phyloP scores from a whole-genome alignment of 2,888 invertebrate genomes.

The Macrophya annulata region DNA sequence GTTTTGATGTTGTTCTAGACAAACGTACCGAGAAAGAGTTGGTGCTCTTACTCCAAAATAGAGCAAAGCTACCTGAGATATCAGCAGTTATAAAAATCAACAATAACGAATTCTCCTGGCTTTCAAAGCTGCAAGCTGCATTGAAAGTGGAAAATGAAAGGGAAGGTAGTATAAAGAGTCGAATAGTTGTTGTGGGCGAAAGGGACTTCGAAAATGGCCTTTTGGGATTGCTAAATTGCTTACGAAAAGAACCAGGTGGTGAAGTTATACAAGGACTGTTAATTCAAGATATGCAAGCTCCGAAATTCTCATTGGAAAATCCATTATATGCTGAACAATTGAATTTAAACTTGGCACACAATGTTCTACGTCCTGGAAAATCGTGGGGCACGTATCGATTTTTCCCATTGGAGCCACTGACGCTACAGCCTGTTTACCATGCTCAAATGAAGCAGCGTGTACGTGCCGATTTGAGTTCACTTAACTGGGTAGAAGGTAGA shows the following conservation, averaged over 20 bases:
- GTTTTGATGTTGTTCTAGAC: conserved; percentile 69
- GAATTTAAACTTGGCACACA: conserved; percentile 89
- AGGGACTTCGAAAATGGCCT: conserved; percentile 89
- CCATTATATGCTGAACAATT: conserved; percentile 86
- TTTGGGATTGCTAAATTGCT: conserved; percentile 93
- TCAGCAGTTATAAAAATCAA: conserved; percentile 66
- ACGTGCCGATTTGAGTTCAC: conserved; percentile 92
- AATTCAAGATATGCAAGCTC: conserved; percentile 83
- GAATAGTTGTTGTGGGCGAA: conserved; percentile 86
- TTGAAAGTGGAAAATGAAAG: conserved; percentile 76
- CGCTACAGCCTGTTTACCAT: conserved; percentile 82
- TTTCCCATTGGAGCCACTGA: conserved; percentile 83
- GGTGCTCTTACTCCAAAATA: conserved; percentile 68
- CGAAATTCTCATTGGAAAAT: conserved; percentile 84
- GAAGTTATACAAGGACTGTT: conserved; percentile 84
- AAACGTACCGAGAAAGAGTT: conserved; percentile 66
- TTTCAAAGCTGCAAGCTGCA: conserved; percentile 72
- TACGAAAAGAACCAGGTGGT: conserved; percentile 89
- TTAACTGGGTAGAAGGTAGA: conserved; percentile 91
- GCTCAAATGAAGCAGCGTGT: conserved; percentile 89
- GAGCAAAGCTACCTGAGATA: conserved; percentile 67
- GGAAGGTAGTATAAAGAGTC: conserved; percentile 79
- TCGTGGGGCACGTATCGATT: conserved; percentile 94
- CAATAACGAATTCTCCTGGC: conserved; percentile 76
- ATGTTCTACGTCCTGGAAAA: conserved; percentile 83